Evolutionary conservation across 2,113 vertebrate genomes (phyloP).

Genomic region (Spea multiplicata): DNA sequence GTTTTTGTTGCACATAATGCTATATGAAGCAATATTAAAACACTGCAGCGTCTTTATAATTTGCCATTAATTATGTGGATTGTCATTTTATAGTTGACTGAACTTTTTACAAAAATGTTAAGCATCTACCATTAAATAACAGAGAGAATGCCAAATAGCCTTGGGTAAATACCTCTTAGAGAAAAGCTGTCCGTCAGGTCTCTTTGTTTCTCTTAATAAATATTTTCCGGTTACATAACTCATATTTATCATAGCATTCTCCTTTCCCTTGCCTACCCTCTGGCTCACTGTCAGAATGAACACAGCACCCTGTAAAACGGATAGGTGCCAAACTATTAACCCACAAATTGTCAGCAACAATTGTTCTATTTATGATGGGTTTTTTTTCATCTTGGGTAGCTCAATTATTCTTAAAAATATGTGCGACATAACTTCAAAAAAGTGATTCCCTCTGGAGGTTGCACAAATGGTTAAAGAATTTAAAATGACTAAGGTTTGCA

Average conservation of each 20-base stretch:
- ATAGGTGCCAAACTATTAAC: background rate
- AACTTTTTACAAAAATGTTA: slow-evolving; percentile 32
- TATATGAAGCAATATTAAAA: slow-evolving; percentile 13
- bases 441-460: too few species aligned
- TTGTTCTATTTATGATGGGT: too few species aligned
- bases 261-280: background rate
- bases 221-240: slow-evolving; percentile 34
- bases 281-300: background rate
- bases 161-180: slow-evolving; percentile 24
- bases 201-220: slow-evolving; percentile 29
- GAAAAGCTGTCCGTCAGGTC: slow-evolving; percentile 20
- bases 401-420: too few species aligned
- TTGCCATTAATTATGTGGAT: slow-evolving; percentile 20
- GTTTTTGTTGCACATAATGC: background rate
- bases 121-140: slow-evolving; percentile 34
- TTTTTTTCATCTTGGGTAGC: too few species aligned
- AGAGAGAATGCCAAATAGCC: slow-evolving; percentile 30
- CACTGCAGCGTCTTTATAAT: slow-evolving; percentile 2
- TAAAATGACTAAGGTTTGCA: too few species aligned
- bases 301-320: too few species aligned
- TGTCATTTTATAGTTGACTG: slow-evolving; percentile 34
- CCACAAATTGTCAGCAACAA: background rate
- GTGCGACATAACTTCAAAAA: too few species aligned
- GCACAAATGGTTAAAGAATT: too few species aligned
- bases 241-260: slow-evolving; percentile 20